Evolutionary conservation across 1,140 invertebrate genomes (phyloP), one percentile per base, ranked within the genome.

Genomic region (Hypothenemus hampei): DNA sequence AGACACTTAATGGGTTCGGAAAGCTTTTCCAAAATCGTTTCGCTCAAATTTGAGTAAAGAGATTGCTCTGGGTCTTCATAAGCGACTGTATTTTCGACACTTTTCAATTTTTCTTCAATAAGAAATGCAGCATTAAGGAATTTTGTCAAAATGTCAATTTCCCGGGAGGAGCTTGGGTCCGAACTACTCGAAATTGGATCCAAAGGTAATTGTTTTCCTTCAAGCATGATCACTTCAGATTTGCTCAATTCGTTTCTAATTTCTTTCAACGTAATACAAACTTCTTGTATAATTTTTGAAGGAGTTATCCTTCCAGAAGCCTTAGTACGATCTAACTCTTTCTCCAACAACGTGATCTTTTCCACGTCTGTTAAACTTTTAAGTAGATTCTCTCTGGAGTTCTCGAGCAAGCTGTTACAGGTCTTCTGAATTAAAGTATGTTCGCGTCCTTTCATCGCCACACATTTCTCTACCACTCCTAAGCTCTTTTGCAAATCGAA

Each of bases 381-480:
- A 45, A 77, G 73, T 39, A 83, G 68, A 45, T 80, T 73, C 31
- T 73, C 68, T 3, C 75, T 73, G 58, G 77, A 75, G 13, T 72
- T 79, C 60, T 81, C 76, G 40, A 83, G 72, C 39, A 83, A 75
- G 63, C 77, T 80, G 33, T 79, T 73, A 61, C 81, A 82, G 0
- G 81, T 83, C 61, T 77, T 75, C 61, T 82, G 80, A 2, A 83
- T 79, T 16, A 84, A 67, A 2, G 81, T 83, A 49, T 77, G 79
- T 11, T 78, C 78, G 15, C 77, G 78, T 48, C 77, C 79, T 67
- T 83, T 79, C 21, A 83, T 74, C 59, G 82, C 79, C 24, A 84
- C 76, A 64, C 82, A 83, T 67, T 84, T 84, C 68, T 83, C 80
- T 52, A 85, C 76, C 5, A 84, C 72, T 29, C 78, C 75, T 19